phyloP scores from a whole-genome alignment of 2,113 vertebrate genomes.

The Murina feae region DNA sequence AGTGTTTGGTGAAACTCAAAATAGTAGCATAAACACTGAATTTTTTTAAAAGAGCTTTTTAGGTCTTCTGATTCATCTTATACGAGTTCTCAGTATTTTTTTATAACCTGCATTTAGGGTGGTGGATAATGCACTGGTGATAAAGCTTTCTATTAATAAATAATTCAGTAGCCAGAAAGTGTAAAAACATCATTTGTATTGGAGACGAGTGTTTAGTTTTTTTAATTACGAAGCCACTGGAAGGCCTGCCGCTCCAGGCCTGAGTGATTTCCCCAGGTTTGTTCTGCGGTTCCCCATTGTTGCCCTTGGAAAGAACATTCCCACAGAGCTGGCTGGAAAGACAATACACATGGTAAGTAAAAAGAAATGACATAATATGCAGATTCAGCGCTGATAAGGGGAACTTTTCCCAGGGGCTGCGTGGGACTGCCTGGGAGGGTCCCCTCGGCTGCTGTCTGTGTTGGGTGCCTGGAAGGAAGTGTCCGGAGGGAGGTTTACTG shows the following conservation, averaged over 20 bases:
- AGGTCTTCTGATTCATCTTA: background rate
- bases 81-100: background rate
- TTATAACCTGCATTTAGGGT: background rate
- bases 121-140: background rate
- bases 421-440: constrained; percentile 61
- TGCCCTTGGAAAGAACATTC: constrained; percentile 56
- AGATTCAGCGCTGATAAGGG: constrained; percentile 55
- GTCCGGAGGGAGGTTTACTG: constrained; percentile 70
- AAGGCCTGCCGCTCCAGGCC: constrained; percentile 38
- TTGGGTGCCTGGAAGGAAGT: constrained; percentile 85
- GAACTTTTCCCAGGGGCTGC: constrained; percentile 73
- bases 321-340: constrained; percentile 49
- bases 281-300: constrained; percentile 60
- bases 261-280: constrained; percentile 61
- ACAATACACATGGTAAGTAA: constrained; percentile 71
- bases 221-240: constrained; percentile 44
- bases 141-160: constrained; percentile 21
- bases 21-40: background rate
- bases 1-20: constrained; percentile 17
- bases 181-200: background rate
- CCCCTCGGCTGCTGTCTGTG: constrained; percentile 61
- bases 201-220: background rate
- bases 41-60: background rate
- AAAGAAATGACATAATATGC: constrained; percentile 69
- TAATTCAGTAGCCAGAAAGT: background rate